phyloP scores from a whole-genome alignment of 1,140 invertebrate genomes.

The Paraescarpia echinospica region DNA sequence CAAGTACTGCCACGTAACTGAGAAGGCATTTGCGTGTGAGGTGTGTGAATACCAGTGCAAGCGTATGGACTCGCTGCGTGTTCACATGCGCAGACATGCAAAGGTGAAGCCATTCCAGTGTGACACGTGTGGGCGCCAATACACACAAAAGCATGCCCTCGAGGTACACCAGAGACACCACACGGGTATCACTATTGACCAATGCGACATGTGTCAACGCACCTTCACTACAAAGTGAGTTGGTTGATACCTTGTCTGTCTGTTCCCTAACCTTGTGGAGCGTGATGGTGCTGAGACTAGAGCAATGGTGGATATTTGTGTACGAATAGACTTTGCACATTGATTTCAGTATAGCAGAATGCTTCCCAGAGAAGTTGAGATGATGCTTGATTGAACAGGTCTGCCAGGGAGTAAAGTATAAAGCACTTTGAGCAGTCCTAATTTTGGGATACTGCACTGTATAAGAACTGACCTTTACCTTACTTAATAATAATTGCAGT shows the following conservation, averaged over 20 bases:
- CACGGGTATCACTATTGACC: not conserved
- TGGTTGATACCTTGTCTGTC: not conserved
- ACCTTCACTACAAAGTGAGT: constrained; percentile 11
- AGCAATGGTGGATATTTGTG: too few species aligned
- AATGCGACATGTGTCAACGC: not conserved
- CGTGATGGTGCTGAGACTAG: too few species aligned
- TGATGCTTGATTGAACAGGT: too few species aligned
- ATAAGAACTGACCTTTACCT: too few species aligned
- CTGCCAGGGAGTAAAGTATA: too few species aligned
- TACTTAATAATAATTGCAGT: too few species aligned
- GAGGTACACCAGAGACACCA: constrained; percentile 26
- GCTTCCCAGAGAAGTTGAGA: too few species aligned
- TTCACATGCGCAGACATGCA: constrained; percentile 27
- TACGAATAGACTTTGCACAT: too few species aligned
- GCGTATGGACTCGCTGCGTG: constrained; percentile 19
- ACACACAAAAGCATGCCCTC: constrained; percentile 29
- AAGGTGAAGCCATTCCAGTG: constrained; percentile 28
- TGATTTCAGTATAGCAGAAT: too few species aligned
- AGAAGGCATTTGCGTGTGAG: constrained; percentile 22
- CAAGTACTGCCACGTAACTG: constrained; percentile 14
- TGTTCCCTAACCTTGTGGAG: too few species aligned
- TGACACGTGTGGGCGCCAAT: constrained; percentile 25
- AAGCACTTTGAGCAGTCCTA: too few species aligned
- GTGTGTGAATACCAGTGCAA: constrained; percentile 22
- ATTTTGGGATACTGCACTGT: too few species aligned